Evolutionary conservation across 2,797 vertebrate genomes (phyloP), one percentile per base, ranked within the genome.

Genomic region (Catostomus latipinnis): DNA sequence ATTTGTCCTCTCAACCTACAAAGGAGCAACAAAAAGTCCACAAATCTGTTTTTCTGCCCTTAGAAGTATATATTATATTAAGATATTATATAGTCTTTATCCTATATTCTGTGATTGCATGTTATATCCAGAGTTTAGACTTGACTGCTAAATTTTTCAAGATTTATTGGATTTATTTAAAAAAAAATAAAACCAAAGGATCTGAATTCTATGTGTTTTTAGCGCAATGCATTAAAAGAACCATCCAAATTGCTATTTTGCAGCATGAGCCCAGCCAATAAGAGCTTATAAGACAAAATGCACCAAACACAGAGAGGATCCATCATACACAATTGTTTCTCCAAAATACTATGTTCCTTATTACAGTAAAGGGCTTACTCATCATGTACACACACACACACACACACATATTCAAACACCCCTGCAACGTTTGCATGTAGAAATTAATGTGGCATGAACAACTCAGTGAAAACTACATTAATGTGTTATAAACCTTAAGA

Each of bases 331-430:
- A 46, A 65, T 45, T 45, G 73, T 81, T 70, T 81, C 43, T 71
- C 34, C 16, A 77, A 63, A 61, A 71, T 54, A 34, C 65, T 74
- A 73, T 56, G 76, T 74, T 82, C 80, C 78, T 71, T 77, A 77
- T 71, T 68, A 81, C 78, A 77, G 81, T 83, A 87, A 87, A 87
- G 86, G 86, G 86, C 86, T 87, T 87, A 81, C 60, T 76, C 82
- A 87, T 83, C 75, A 80, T 86, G 75, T 74, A 82, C 80, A 80
- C 82, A 70, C 76, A 68, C 34, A 82, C 80, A 80, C 82, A 70
- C 76, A 68, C 34, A 34, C 74, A 82, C 82, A 74, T 79, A 71
- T 84, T 79, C 73, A 79, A 62, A 81, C 83, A 71, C 65, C 70
- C 77, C 78, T 83, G 82, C 74, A 73, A 61, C 61, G 58, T 74